Base-by-base conservation (phyloP, 2,797 vertebrate species). In the Antennarius maculatus region DNA sequence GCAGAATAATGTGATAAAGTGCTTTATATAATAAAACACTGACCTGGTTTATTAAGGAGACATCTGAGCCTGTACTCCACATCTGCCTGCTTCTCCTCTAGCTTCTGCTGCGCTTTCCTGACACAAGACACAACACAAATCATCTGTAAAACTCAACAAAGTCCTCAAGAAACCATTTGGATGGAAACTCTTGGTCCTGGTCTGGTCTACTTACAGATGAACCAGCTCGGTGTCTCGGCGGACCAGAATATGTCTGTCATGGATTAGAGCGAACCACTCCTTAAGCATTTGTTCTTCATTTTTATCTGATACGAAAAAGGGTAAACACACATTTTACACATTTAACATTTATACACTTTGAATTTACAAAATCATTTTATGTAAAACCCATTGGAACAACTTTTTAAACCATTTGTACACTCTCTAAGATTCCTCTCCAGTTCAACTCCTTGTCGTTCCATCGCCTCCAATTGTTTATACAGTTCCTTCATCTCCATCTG, bases 11-110 rank as follows among this genome's bases (percentile, higher is more conserved):
- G 37, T 39, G 37, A 39, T 10, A 37, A 54, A 55, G 34, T 2
- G 39, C 45, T n/a, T 4, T 15, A 61, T 1, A 9, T 46, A 57
- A 11, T n/a, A 4, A 59, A 2, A 47, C 6, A 37, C 81, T 81
- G 77, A 97, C 97, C 96, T 16, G 96, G 96, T 88, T 96, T 99
- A 73, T 96, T 96, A 52, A 98, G 93, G 43, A 98, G 94, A 82
- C 96, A 94, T 7, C 97, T 89, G 46, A 99, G 90, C 61, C 95
- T 90, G 1, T 94, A 97, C 66, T 98, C 97, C 68, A 98, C 95
- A 0, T 98, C 96, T 0, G 94, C 94, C 83, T 99, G 97, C 23
- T 93, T 93, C 85, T 96, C 95, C 82, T 99, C 97, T 72, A 99
- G 87, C 68, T 90, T 93, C 84, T 96, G 94, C 87, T 99, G 97